Evolutionary conservation across 2,888 invertebrate species (phyloP).

Genomic region (Venusia cambrica): DNA sequence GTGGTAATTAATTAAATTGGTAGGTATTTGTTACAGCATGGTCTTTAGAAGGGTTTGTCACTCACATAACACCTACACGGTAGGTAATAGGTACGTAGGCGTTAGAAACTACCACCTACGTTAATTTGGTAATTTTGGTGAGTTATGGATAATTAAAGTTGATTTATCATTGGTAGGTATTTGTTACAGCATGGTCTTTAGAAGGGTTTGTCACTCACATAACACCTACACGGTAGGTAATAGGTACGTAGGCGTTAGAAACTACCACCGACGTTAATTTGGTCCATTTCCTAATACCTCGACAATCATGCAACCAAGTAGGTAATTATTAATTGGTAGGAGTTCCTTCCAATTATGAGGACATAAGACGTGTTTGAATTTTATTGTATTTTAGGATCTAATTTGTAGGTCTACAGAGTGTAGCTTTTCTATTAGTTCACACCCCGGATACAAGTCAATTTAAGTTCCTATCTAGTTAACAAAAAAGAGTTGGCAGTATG

Average conservation of each 20-base stretch:
- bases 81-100: slow-evolving; percentile 1
- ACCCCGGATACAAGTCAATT: no score
- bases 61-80: slow-evolving; percentile 3
- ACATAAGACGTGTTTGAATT: no score
- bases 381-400: no score
- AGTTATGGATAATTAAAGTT: no score
- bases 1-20: no score
- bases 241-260: slow-evolving; percentile 4
- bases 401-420: no score
- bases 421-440: no score
- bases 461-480: no score
- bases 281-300: slow-evolving; percentile 8
- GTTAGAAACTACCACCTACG: slow-evolving; percentile 9
- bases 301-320: slow-evolving; percentile 10
- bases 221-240: slow-evolving; percentile 1
- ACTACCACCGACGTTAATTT: slow-evolving; percentile 11
- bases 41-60: not conserved
- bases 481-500: no score
- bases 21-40: slow-evolving; percentile 3
- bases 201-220: slow-evolving; percentile 1
- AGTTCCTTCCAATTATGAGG: no score
- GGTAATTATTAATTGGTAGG: slow-evolving; percentile 5
- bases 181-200: not conserved
- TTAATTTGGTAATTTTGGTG: no score
- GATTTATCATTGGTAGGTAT: no score